These are phyloP conservation scores for Panagrolaimus sp. DNA, from an alignment of 1,140 invertebrate genomes.

Conservation along the genomic window DNA sequence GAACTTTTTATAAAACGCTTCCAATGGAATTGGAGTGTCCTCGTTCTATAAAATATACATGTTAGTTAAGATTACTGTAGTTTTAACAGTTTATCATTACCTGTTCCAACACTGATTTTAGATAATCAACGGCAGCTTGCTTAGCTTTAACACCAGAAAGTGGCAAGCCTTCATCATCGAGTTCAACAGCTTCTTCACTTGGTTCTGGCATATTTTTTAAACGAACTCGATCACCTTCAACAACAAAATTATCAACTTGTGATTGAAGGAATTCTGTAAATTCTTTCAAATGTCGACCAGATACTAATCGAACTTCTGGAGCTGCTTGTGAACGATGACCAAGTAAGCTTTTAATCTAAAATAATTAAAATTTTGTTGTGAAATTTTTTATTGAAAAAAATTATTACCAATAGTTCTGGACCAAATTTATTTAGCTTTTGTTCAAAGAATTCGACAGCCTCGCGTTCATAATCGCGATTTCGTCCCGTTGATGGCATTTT, in stretches of 20 bases:
- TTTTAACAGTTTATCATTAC: conserved; percentile 10
- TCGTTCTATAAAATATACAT: conserved; percentile 45
- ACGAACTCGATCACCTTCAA: conserved; percentile 76
- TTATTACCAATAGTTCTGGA: conserved; percentile 73
- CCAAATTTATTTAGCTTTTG: conserved; percentile 80
- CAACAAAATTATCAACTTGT: conserved; percentile 77
- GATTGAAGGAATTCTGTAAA: conserved; percentile 81
- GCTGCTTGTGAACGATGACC: conserved; percentile 87
- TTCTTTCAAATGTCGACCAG: conserved; percentile 82
- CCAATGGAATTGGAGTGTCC: conserved; percentile 54
- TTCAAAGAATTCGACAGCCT: conserved; percentile 88
- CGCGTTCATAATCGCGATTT: conserved; percentile 78
- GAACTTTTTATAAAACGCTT: conserved; percentile 53
- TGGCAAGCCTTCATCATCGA: conserved; percentile 57
- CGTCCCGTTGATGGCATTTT: conserved; percentile 61
- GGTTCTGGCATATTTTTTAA: conserved; percentile 64
- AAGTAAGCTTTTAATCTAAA: conserved; percentile 76
- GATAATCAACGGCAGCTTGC: conserved; percentile 56
- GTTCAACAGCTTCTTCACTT: conserved; percentile 43
- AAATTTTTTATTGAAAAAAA: background rate
- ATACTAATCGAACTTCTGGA: conserved; percentile 87
- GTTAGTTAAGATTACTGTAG: conserved; percentile 14
- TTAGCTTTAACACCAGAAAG: conserved; percentile 55
- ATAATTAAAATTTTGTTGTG: background rate
- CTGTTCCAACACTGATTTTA: conserved; percentile 54